These are phyloP conservation scores for Chroicocephalus ridibundus DNA, from an alignment of 2,113 vertebrate genomes.

Conservation along the genomic window DNA sequence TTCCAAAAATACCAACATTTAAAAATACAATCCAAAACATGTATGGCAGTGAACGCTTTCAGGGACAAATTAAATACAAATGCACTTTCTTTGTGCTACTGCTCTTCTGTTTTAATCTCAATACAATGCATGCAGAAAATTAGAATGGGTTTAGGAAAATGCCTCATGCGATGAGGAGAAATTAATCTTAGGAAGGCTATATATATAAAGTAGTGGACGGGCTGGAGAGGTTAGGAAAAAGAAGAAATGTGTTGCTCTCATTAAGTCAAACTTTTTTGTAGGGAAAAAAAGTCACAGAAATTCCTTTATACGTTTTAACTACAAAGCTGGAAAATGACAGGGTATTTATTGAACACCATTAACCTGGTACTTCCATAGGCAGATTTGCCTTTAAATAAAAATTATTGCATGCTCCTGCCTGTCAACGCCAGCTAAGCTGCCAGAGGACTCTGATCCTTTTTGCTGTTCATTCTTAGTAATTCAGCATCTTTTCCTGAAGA, in stretches of 20 bases:
- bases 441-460: background rate
- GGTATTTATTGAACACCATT: background rate
- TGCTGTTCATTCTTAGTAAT: background rate
- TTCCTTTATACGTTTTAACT: background rate
- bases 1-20: background rate
- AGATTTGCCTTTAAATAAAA: constrained; percentile 21
- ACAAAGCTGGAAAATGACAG: background rate
- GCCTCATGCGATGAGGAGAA: background rate
- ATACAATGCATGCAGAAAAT: background rate
- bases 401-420: background rate
- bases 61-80: background rate
- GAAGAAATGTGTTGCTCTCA: background rate
- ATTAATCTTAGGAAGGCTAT: background rate
- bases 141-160: background rate
- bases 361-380: background rate
- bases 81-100: background rate
- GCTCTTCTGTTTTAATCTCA: background rate
- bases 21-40: background rate
- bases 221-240: background rate
- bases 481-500: background rate
- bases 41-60: background rate
- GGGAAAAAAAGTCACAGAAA: background rate
- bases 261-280: background rate
- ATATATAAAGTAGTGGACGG: background rate
- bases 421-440: background rate